Conservation (phyloP, 2,888 invertebrate species). For the Tyria jacobaeae region DNA sequence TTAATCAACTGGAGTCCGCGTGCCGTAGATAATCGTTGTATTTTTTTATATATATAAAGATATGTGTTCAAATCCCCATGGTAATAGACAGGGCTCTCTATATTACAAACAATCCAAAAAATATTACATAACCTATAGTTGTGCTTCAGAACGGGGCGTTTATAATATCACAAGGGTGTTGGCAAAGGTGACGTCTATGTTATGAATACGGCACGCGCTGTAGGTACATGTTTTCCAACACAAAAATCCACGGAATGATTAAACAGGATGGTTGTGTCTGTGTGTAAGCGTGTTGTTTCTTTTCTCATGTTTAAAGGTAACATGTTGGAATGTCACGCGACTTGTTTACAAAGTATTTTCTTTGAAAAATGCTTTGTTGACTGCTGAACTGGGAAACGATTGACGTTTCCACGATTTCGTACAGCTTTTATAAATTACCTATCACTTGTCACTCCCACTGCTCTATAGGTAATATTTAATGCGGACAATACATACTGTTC, state of each 20-base stretch:
- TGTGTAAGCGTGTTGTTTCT: slow-evolving; percentile 61
- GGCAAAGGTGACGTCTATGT: not conserved
- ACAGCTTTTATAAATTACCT: slow-evolving; percentile 12
- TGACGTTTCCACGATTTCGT: slow-evolving; percentile 34
- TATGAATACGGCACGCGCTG: slow-evolving; percentile 58
- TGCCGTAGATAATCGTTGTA: no score
- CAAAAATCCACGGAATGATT: slow-evolving; percentile 71
- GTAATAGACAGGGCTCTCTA: no score
- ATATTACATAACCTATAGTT: no score
- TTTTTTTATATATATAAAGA: no score
- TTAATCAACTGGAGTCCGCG: no score
- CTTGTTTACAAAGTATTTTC: slow-evolving; percentile 73
- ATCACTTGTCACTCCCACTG: not conserved
- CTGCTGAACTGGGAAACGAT: slow-evolving; percentile 42
- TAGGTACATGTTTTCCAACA: slow-evolving; percentile 61
- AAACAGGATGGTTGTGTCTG: slow-evolving; percentile 65
- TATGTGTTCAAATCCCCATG: no score
- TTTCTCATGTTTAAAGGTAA: slow-evolving; percentile 54
- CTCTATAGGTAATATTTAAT: not conserved
- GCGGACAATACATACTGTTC: not conserved
- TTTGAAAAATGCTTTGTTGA: slow-evolving; percentile 63
- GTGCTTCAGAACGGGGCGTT: not conserved
- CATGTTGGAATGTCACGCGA: slow-evolving; percentile 52
- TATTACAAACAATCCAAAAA: no score
- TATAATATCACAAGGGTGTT: not conserved